Conservation (phyloP, 2,888 invertebrate species). For the Drosophila fulvimacula region DNA sequence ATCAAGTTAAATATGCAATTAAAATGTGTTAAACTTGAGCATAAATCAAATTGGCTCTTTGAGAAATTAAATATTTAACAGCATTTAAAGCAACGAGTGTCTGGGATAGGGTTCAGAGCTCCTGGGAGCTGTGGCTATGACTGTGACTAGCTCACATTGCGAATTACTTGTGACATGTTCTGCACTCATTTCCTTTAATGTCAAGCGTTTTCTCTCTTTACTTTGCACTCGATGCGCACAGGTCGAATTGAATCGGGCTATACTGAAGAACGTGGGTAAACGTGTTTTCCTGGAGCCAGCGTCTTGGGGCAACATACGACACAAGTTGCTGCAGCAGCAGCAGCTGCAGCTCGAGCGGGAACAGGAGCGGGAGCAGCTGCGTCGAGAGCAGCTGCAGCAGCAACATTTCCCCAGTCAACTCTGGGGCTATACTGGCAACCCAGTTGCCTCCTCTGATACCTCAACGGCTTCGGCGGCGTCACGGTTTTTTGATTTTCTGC, state of each 20-base stretch:
- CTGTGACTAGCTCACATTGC: not conserved
- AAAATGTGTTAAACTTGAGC: conserved; percentile 13
- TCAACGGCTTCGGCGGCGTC: conserved; percentile 37
- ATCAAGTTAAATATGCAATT: conserved; percentile 41
- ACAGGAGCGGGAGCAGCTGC: conserved; percentile 46
- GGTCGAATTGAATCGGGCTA: conserved; percentile 90
- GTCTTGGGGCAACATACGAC: conserved; percentile 53
- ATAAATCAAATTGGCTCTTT: conserved; percentile 35
- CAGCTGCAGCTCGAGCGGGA: conserved; percentile 41
- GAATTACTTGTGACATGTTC: conserved; percentile 13
- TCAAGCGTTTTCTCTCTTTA: conserved; percentile 42
- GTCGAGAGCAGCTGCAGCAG: conserved; percentile 60
- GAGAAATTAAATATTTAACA: conserved; percentile 46
- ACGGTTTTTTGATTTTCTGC: conserved; percentile 68
- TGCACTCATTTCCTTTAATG: conserved; percentile 47
- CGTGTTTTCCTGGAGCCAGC: conserved; percentile 83
- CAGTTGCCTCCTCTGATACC: conserved; percentile 5
- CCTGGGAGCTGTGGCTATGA: conserved; percentile 1
- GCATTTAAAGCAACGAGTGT: conserved; percentile 23
- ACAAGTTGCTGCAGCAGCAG: conserved; percentile 50
- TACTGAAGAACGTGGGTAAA: conserved; percentile 92
- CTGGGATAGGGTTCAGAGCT: not conserved
- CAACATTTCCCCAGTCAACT: conserved; percentile 67
- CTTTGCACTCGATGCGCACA: conserved; percentile 66
- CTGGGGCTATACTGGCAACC: conserved; percentile 46